phyloP scores from a whole-genome alignment of 2,888 invertebrate genomes.

The Galerucella pusilla region DNA sequence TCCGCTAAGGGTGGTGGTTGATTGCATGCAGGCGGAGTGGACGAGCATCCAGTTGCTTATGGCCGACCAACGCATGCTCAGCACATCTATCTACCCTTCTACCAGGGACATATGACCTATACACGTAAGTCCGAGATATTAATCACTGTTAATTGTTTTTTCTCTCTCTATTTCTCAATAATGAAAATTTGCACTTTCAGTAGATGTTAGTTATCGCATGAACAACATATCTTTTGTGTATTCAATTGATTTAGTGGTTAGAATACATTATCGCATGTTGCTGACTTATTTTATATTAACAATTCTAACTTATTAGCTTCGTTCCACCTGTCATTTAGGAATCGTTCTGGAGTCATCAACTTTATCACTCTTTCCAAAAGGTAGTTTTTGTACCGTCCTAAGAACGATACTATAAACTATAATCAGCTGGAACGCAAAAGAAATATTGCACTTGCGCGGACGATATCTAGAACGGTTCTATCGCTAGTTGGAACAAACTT shows the following conservation, averaged over 20 bases:
- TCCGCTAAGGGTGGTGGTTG: constrained; percentile 58
- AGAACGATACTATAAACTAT: too few species aligned
- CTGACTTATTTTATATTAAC: background rate
- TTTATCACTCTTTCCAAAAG: too few species aligned
- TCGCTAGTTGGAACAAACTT: too few species aligned
- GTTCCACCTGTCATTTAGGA: too few species aligned
- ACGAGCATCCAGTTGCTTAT: constrained; percentile 65
- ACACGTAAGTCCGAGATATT: constrained; percentile 75
- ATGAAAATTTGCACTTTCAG: background rate
- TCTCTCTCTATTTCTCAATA: background rate
- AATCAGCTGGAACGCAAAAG: too few species aligned
- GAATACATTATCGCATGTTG: background rate
- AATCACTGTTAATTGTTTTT: constrained; percentile 22
- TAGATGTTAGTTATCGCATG: constrained; percentile 13
- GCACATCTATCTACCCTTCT: constrained; percentile 86
- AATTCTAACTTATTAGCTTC: background rate
- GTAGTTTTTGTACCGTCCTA: too few species aligned
- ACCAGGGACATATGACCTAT: constrained; percentile 83
- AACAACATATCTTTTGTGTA: background rate
- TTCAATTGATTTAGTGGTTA: constrained; percentile 3
- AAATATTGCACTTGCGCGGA: too few species aligned
- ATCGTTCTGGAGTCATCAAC: too few species aligned
- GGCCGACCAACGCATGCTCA: constrained; percentile 82
- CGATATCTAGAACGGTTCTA: too few species aligned
- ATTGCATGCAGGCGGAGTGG: constrained; percentile 65